phyloP scores from a whole-genome alignment of 2,113 vertebrate species.

The Pachyramphus minor region DNA sequence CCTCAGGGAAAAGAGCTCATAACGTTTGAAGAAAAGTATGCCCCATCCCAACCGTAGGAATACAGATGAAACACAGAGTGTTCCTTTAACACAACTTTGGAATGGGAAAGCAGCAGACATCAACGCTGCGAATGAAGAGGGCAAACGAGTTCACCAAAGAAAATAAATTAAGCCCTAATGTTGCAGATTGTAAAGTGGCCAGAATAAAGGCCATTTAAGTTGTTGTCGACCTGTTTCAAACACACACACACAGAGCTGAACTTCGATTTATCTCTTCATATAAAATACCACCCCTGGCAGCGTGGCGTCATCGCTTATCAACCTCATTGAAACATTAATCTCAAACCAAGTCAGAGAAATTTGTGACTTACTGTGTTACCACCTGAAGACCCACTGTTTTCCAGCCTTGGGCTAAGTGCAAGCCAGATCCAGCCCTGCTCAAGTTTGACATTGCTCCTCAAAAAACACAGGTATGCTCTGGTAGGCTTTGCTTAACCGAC shows the following conservation, averaged over 20 bases:
- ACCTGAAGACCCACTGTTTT: slow-evolving; percentile 48
- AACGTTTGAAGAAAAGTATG: slow-evolving; percentile 64
- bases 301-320: background rate
- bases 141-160: slow-evolving; percentile 52
- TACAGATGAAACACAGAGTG: slow-evolving; percentile 45
- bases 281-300: slow-evolving; percentile 50
- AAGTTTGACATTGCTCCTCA: slow-evolving; percentile 5
- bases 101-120: slow-evolving; percentile 51
- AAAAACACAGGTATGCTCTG: slow-evolving; percentile 22
- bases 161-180: slow-evolving; percentile 10
- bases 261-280: slow-evolving; percentile 20
- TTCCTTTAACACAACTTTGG: slow-evolving; percentile 26
- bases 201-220: slow-evolving; percentile 25
- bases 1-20: slow-evolving; percentile 54
- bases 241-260: background rate
- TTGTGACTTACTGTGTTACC: slow-evolving; percentile 24
- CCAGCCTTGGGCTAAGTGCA: slow-evolving; percentile 42
- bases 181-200: slow-evolving; percentile 8
- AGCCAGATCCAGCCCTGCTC: slow-evolving; percentile 36
- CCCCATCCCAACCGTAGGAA: slow-evolving; percentile 31
- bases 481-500: background rate
- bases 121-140: background rate
- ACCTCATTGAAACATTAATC: background rate
- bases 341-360: slow-evolving; percentile 31
- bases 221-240: slow-evolving; percentile 8